phyloP scores from a whole-genome alignment of 2,888 invertebrate genomes.

The Drosophila setosimentum region DNA sequence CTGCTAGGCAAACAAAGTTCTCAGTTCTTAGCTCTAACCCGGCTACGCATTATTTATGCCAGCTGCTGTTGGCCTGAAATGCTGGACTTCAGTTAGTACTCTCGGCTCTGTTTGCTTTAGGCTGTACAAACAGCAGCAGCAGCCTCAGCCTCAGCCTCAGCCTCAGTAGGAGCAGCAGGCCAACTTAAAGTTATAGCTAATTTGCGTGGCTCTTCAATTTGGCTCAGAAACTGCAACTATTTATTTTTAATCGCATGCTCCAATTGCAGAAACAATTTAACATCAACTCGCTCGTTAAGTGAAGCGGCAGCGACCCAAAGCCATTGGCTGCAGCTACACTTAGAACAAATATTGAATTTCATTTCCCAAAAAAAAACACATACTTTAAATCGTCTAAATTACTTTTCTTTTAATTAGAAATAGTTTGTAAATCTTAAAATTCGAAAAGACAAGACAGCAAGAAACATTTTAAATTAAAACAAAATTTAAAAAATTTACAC shows the following conservation, averaged over 20 bases:
- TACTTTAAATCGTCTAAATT: too few relatives aligned
- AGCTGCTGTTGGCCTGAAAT: conserved; percentile 44
- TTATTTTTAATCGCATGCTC: conserved; percentile 80
- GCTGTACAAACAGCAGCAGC: conserved; percentile 33
- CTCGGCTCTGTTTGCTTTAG: conserved; percentile 41
- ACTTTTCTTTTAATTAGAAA: not conserved
- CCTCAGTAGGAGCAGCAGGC: conserved; percentile 1
- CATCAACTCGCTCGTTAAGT: conserved; percentile 80
- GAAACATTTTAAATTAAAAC: too few relatives aligned
- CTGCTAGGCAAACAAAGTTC: conserved; percentile 53
- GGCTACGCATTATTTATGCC: conserved; percentile 65
- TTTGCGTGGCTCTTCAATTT: conserved; percentile 63
- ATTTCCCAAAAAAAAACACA: not conserved
- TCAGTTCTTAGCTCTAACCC: conserved; percentile 26
- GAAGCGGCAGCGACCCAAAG: conserved; percentile 60
- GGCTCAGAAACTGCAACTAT: conserved; percentile 66
- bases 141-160: conserved; percentile 12
- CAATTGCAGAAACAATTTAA: conserved; percentile 81
- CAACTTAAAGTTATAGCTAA: conserved; percentile 66
- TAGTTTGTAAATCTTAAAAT: not conserved
- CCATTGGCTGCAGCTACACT: conserved; percentile 55
- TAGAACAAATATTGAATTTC: not conserved
- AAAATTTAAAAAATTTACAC: too few relatives aligned
- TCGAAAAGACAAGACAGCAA: too few relatives aligned
- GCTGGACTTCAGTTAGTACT: not conserved